phyloP scores from a whole-genome alignment of 1,140 invertebrate species.

The Zaprionus capensis region DNA sequence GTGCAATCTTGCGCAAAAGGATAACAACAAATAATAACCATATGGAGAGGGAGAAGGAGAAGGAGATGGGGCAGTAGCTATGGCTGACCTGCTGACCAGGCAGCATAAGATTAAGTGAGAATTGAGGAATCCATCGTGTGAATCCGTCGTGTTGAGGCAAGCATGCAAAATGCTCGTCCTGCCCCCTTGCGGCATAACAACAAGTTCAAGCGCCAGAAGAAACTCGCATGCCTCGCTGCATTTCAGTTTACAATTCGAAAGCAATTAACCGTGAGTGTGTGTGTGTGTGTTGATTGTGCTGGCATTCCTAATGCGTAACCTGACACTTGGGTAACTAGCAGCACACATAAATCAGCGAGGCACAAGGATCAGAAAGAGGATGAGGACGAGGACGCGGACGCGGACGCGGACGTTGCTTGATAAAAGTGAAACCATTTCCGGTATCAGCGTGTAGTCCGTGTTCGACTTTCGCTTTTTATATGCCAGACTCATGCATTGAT shows the following conservation, averaged over 20 bases:
- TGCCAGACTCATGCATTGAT: neutral
- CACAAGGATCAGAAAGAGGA: conserved; percentile 20
- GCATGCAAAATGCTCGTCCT: conserved; percentile 71
- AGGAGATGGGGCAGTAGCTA: conserved; percentile 11
- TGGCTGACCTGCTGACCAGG: conserved; percentile 57
- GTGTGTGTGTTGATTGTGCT: conserved; percentile 38
- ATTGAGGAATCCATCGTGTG: conserved; percentile 49
- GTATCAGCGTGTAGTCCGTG: conserved; percentile 73
- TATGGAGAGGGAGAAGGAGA: conserved; percentile 17
- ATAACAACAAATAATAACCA: conserved; percentile 69
- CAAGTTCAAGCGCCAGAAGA: conserved; percentile 55
- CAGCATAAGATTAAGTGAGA: conserved; percentile 44
- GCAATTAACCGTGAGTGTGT: conserved; percentile 40
- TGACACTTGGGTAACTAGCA: conserved; percentile 80
- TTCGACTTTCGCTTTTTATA: conserved; percentile 69
- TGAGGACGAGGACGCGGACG: neutral
- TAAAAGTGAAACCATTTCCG: conserved; percentile 82
- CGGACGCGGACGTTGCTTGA: conserved; percentile 42
- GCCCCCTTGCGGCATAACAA: conserved; percentile 49
- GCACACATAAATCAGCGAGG: conserved; percentile 72
- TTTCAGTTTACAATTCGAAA: conserved; percentile 57
- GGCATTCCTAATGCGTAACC: conserved; percentile 64
- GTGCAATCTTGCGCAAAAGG: conserved; percentile 81
- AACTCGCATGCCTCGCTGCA: conserved; percentile 70
- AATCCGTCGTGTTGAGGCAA: conserved; percentile 30